Conservation (phyloP, 2,888 invertebrate species). For the Gasteruption jaculator region DNA sequence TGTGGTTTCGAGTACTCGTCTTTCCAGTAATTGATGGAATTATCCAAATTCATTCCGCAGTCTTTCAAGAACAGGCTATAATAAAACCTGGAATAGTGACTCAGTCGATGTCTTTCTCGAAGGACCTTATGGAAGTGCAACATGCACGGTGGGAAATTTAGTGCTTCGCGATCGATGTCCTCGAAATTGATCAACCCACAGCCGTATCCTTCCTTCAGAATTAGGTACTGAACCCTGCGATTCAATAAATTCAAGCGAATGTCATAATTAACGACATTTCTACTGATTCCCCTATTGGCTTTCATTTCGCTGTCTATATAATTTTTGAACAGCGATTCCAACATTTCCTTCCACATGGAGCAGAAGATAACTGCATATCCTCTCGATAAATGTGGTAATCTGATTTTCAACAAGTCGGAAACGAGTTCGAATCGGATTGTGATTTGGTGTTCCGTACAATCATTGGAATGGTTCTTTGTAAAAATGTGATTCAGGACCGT, state of each 20-base stretch:
- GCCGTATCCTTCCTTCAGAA: constrained; percentile 19
- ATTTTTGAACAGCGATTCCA: constrained; percentile 53
- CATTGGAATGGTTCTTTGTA: constrained; percentile 25
- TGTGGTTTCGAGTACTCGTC: constrained; percentile 58
- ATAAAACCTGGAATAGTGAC: constrained; percentile 62
- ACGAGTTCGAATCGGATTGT: constrained; percentile 59
- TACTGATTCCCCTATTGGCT: constrained; percentile 17
- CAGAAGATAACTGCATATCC: constrained; percentile 58
- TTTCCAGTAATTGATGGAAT: constrained; percentile 64
- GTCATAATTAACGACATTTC: constrained; percentile 28
- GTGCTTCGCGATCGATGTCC: constrained; percentile 51
- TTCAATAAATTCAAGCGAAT: constrained; percentile 33
- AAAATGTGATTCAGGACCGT: constrained; percentile 36
- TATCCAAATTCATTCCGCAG: constrained; percentile 63
- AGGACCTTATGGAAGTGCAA: constrained; percentile 57
- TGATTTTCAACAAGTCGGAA: constrained; percentile 54
- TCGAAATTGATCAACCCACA: constrained; percentile 29
- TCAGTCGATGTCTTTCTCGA: constrained; percentile 59
- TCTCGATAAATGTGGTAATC: constrained; percentile 54
- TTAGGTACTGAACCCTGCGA: constrained; percentile 27
- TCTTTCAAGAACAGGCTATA: constrained; percentile 70
- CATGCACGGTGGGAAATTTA: constrained; percentile 65
- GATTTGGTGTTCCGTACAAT: too few species aligned
- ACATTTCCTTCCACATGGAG: constrained; percentile 56
- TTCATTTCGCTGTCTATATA: constrained; percentile 44